Base-by-base conservation (phyloP, 2,113 vertebrate species). In the Microcebus tavaratra region DNA sequence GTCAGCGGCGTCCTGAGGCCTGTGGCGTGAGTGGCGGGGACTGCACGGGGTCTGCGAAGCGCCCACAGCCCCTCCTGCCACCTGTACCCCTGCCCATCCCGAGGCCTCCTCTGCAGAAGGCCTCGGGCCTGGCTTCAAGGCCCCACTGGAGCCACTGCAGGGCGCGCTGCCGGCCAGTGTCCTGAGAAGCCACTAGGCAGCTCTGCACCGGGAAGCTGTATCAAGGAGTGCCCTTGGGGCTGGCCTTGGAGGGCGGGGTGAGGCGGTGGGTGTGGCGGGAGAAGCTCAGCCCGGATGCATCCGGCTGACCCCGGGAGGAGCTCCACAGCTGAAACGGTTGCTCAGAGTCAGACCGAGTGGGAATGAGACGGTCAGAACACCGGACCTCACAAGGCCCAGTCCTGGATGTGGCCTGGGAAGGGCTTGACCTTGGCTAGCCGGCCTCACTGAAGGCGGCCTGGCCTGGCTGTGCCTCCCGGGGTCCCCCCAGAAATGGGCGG, bases 141-240 rank as follows among this genome's bases (percentile, higher is more conserved):
- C 13, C 14, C 0, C 0, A 13, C 67, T 10, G 67, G 34, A 31
- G 13, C 45, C 57, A 3, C 27, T 12, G 57, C 57, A 27, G 34
- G 15, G 27, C 0, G 0, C 34, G 57, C 59, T 34, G n/a, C 31
- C 7, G 36, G 39, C 11, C 25, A 45, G 39, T 36, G 34, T 78
- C 42, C 34, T 25, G 45, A 23, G 50, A 55, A 50, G 50, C 50
- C 25, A 63, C 70, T 42, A 0, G 15, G 57, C 65, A 20, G 13
- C 65, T 34, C 3, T 39, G 81, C 36, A 2, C 34, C 36, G 15
- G 45, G 9, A 48, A 27, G 45, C 31, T 50, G 53, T 53, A 7
- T 6, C 36, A 25, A 31, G 25, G 23, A 57, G 48, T 2, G 13
- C 27, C 10, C 45, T 73, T 5, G 50, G 80, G 39, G 4, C 50